Evolutionary conservation across 2,113 vertebrate genomes (phyloP), one percentile per base, ranked within the genome.

Genomic region (Equus quagga): DNA sequence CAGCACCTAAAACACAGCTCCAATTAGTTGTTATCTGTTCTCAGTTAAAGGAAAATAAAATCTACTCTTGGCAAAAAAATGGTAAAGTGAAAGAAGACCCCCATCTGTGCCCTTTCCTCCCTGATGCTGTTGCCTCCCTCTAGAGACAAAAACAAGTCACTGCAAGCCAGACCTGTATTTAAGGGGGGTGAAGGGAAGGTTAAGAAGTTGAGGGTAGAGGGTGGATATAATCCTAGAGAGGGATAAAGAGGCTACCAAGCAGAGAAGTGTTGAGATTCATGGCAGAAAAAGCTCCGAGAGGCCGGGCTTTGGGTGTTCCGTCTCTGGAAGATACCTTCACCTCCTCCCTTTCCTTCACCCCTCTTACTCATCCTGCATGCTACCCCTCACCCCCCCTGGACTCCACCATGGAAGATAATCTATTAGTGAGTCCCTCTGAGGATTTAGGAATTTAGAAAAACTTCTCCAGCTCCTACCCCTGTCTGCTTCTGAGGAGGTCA

Each of bases 71-170:
- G 41, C 60, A 28, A 62, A 91, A 87, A 87, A 65, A 36, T 78
- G 28, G 24, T 76, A 18, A 90, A 73, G 46, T 75, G 41, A 69
- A 36, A 82, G 58, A 94, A 94, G 70, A 96, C 91, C 91, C 70
- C 73, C 28, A 3, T 49, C 75, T 44, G 46, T 41, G 23, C 78
- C 81, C 93, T 88, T 95, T 95, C 41, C 49, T 97, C 76, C 36
- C 72, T 33, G 83, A 67, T 87, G 72, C 72, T 95, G 14, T 78
- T 96, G 88, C 49, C 78, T 97, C 97, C 96, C 95, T 95, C 98
- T 97, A 96, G 96, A 96, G 97, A 97, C 60, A 81, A 85, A 97
- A 96, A 17, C 49, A 89, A 67, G 81, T 97, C 78, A 97, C 31
- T 98, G 58, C 89, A 97, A 91, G 76, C 26, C 54, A 84, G 84